These are phyloP conservation scores for Stenolophus ochropezus DNA, from an alignment of 2,888 invertebrate genomes.

Conservation along the genomic window DNA sequence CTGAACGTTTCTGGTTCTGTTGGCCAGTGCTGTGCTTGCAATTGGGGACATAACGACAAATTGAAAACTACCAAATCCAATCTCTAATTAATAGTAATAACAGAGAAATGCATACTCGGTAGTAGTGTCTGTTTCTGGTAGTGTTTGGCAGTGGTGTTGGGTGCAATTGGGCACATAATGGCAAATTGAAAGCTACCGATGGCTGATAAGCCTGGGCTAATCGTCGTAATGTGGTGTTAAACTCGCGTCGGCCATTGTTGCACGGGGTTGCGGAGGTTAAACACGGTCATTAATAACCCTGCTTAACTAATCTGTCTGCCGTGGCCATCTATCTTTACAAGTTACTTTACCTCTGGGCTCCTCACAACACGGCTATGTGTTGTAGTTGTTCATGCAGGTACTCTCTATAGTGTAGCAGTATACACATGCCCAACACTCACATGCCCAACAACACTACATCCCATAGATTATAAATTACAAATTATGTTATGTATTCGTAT, in stretches of 20 bases:
- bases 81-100: too few species aligned
- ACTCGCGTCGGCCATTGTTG: constrained; percentile 72
- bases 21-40: too few species aligned
- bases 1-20: too few species aligned
- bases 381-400: constrained; percentile 11
- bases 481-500: constrained; percentile 59
- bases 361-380: constrained; percentile 64
- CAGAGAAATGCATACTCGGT: too few species aligned
- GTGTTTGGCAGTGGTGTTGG: too few species aligned
- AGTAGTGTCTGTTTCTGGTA: too few species aligned
- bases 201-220: constrained; percentile 64
- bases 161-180: too few species aligned
- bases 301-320: constrained; percentile 79
- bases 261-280: constrained; percentile 77
- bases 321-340: constrained; percentile 74
- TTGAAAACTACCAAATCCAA: too few species aligned
- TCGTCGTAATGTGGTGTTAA: constrained; percentile 73
- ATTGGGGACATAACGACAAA: too few species aligned
- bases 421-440: not conserved
- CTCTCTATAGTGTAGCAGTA: not conserved
- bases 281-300: constrained; percentile 79
- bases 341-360: constrained; percentile 70
- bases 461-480: constrained; percentile 58
- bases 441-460: constrained; percentile 48
- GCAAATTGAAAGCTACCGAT: not conserved